phyloP scores from a whole-genome alignment of 2,888 invertebrate genomes.

The Ecdyonurus torrentis region DNA sequence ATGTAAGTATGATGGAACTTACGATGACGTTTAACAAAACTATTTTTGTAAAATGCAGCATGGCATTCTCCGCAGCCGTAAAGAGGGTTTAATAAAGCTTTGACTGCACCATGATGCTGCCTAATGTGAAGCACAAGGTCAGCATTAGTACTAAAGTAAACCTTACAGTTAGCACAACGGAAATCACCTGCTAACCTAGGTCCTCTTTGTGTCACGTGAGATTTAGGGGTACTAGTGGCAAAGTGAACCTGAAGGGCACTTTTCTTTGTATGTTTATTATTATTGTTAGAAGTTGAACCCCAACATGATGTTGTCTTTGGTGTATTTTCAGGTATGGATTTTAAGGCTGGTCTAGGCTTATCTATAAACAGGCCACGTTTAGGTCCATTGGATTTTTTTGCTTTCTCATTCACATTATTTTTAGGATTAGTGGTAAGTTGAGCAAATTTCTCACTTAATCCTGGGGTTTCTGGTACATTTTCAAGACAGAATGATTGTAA shows the following conservation, averaged over 20 bases:
- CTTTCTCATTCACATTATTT: not conserved
- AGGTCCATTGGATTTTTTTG: too few relatives aligned
- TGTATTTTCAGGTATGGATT: not conserved
- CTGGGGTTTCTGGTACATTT: not conserved
- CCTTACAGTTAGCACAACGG: slow-evolving; percentile 17
- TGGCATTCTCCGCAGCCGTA: slow-evolving; percentile 20
- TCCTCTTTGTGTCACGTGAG: not conserved
- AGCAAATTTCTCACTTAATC: not conserved
- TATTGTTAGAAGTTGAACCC: not conserved
- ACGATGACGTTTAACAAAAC: slow-evolving; percentile 19
- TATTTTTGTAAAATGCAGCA: slow-evolving; percentile 20
- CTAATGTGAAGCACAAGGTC: slow-evolving; percentile 16
- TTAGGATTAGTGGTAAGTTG: not conserved
- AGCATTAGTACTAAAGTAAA: slow-evolving; percentile 16
- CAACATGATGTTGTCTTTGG: not conserved
- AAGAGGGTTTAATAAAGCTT: slow-evolving; percentile 15
- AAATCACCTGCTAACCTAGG: not conserved
- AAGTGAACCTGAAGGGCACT: not conserved
- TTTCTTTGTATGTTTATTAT: too few relatives aligned
- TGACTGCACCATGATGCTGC: slow-evolving; percentile 15
- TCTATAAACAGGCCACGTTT: not conserved
- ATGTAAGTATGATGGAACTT: slow-evolving; percentile 16
- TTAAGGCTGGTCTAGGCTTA: not conserved
- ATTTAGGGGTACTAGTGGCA: not conserved
- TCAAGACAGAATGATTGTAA: not conserved